Base-by-base conservation (phyloP, 1,140 invertebrate species). In the Procambarus virginalis region DNA sequence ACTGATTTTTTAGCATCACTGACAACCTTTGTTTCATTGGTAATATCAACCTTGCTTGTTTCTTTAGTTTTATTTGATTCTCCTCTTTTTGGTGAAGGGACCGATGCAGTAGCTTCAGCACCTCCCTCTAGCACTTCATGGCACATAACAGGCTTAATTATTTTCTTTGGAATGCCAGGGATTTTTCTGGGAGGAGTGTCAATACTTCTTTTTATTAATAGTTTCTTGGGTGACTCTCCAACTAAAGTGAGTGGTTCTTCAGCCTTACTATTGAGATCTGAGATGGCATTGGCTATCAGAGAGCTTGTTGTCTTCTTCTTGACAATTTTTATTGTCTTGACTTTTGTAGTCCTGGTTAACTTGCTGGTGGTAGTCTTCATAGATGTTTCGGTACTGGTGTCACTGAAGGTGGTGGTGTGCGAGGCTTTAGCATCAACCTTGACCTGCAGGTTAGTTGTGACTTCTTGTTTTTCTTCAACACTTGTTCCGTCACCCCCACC, bases 241-340 rank as follows among this genome's bases (percentile, higher is more conserved):
- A 84, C n/a, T 45, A 75, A n/a, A 34, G 10, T 48, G 45, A 51
- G 68, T n/a, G 64, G 82, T 2, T 78, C 64, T 48, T 89, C 88
- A 5, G 88, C 51, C 73, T 49, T 83, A 10, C 14, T 89, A 34
- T 79, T 89, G 80, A 89, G 76, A 55, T 89, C 81, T 8, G 79
- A 78, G 75, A 89, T 89, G 49, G 81, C 81, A 78, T 79, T 89
- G 73, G 88, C 88, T 10, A 89, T 75, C n/a, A 89, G 82, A 73
- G 88, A 84, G 58, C 80, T 88, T 1, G 86, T 80, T 12, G 45
- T 78, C 55, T 49, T 77, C 45, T 89, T 89, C 81, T 83, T 89
- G 58, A 89, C 88, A 8, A 84, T 79, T 73, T 83, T 83, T 14
- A 83, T 89, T 49, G 88, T 89, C 55, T 89, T 89, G 70, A 89